Base-by-base conservation (phyloP, 2,113 vertebrate genomes). In the Gorsachius goisagi region DNA sequence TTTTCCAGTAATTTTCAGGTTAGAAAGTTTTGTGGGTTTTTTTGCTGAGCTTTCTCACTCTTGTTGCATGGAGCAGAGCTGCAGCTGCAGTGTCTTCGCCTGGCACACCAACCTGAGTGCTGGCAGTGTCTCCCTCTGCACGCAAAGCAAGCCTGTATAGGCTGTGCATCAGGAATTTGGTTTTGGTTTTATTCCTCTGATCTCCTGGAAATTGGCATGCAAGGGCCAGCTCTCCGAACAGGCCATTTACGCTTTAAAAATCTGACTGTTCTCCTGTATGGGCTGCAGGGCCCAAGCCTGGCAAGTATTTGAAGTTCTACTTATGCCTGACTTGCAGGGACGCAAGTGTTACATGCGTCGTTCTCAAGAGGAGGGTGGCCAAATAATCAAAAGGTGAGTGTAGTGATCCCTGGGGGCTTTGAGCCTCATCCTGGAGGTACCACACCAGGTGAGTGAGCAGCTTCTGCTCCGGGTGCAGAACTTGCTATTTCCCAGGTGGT, bases 391-490 rank as follows among this genome's bases (percentile, higher is more conserved):
- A 58, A 63, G 0, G 1, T 12, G 3, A 18, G 3, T 19, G 35
- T 30, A 35, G 53, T 47, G 39, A 30, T 5, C 32, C 32, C 41
- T 0, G 9, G 59, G 21, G 24, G 33, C 62, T 81, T 21, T 33
- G 39, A 47, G 71, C 56, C 35, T 56, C 18, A 11, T 24, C 30
- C 24, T 0, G 0, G 21, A 45, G 17, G 24, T 53, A 3, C 27
- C 15, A 9, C 45, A 37, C 5, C 63, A 80, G 88, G 55, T 71
- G 44, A 85, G 71, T 15, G 33, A 73, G 7, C 18, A 4, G 27
- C 24, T 74, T 56, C 32, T 0, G 3, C 33, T 17, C 17, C 0
- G 0, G 53, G 15, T 59, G 30, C 35, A 53, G 62, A 60, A 22
- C 35, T 53, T 39, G 33, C n/a, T 22, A 5, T 72, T 49, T 81